These are phyloP conservation scores for Drosophila elegans DNA, from an alignment of 1,140 invertebrate species.

Conservation along the genomic window DNA sequence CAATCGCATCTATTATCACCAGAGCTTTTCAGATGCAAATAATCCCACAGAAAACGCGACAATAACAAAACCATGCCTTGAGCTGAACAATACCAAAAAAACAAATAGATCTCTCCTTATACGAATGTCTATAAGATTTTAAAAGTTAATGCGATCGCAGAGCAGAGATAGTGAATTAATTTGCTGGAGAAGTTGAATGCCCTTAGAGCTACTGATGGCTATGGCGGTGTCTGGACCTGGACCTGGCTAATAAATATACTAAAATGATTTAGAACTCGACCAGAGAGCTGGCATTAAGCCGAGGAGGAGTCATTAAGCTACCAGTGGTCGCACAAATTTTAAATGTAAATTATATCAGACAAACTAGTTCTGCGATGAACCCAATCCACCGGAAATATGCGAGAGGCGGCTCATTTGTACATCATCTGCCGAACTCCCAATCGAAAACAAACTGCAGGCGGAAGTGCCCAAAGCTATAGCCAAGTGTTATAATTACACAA, in stretches of 20 bases:
- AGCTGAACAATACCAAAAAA: constrained; percentile 13
- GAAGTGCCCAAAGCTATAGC: constrained; percentile 67
- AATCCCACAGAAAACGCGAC: constrained; percentile 12
- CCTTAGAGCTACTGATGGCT: constrained; percentile 30
- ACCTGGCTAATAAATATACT: constrained; percentile 46
- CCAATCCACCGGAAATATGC: constrained; percentile 60
- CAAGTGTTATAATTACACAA: constrained; percentile 79
- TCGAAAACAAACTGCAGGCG: constrained; percentile 41
- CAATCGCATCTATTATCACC: constrained; percentile 30
- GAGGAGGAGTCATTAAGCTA: constrained; percentile 36
- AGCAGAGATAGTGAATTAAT: constrained; percentile 24
- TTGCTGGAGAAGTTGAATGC: constrained; percentile 67
- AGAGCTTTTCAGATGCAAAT: constrained; percentile 53
- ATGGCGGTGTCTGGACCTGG: constrained; percentile 15
- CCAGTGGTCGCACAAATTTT: constrained; percentile 39
- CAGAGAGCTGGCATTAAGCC: constrained; percentile 41
- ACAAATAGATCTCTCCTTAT: constrained; percentile 37
- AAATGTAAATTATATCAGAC: constrained; percentile 59
- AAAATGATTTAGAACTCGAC: constrained; percentile 67
- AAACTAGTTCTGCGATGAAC: constrained; percentile 33
- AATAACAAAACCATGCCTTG: constrained; percentile 34
- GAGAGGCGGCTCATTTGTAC: constrained; percentile 37
- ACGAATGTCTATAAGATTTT: constrained; percentile 15
- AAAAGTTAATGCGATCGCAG: constrained; percentile 27
- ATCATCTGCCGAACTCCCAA: constrained; percentile 29